A percentile compares a stretch with the other conserved stretches of the same genome.
Evolutionary conservation across 2,888 invertebrate genomes (phyloP).

Genomic region (Agriopis marginaria): DNA sequence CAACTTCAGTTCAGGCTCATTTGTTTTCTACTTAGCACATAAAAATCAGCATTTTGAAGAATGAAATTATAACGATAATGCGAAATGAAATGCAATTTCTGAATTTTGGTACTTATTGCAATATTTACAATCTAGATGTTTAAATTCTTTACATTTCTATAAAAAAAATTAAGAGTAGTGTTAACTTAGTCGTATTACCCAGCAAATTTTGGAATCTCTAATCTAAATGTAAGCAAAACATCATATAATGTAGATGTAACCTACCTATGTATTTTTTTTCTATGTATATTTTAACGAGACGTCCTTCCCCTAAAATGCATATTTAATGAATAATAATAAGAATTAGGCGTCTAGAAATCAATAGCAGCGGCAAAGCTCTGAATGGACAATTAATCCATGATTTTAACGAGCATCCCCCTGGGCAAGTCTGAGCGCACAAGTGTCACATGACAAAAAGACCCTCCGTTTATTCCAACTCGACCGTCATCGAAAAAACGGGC

Average conservation of each 20-base stretch:
- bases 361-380: slow-evolving; percentile 53
- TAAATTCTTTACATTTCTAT: too few relatives aligned
- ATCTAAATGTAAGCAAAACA: too few relatives aligned
- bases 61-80: too few relatives aligned
- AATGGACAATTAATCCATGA: slow-evolving; percentile 75
- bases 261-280: not conserved
- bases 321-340: slow-evolving; percentile 6
- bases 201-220: not conserved
- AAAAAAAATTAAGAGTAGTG: too few relatives aligned
- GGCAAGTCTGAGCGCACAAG: slow-evolving; percentile 78
- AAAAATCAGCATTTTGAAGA: too few relatives aligned
- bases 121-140: too few relatives aligned
- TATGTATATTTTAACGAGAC: not conserved
- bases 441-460: slow-evolving; percentile 84
- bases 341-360: slow-evolving; percentile 31
- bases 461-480: slow-evolving; percentile 75
- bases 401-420: slow-evolving; percentile 78
- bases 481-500: slow-evolving; percentile 76
- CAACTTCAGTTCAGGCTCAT: not conserved
- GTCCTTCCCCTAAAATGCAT: not conserved
- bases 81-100: too few relatives aligned
- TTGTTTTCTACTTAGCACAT: not conserved
- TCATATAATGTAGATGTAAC: too few relatives aligned
- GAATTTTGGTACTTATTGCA: too few relatives aligned
- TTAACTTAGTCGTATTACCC: not conserved